phyloP scores from a whole-genome alignment of 2,797 vertebrate genomes.

The Mastacembelus armatus region DNA sequence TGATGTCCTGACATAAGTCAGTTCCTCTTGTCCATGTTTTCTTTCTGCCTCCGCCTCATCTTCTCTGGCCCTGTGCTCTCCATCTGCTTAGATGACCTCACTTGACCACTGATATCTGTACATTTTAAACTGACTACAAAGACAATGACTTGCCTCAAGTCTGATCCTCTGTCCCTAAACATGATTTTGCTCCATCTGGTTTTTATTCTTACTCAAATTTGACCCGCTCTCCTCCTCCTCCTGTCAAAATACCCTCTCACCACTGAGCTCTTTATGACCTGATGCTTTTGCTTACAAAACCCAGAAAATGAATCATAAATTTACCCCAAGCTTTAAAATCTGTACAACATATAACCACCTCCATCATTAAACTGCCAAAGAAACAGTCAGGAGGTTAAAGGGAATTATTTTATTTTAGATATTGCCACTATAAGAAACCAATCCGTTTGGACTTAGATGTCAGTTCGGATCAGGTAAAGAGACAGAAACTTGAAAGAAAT shows the following conservation, averaged over 20 bases:
- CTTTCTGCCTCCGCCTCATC: not conserved
- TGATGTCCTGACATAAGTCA: not conserved
- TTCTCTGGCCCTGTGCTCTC: too few relatives aligned
- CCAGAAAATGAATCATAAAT: too few relatives aligned
- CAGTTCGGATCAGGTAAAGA: slow-evolving; percentile 16
- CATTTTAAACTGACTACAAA: not conserved
- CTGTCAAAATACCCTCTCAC: not conserved
- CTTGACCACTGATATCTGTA: not conserved
- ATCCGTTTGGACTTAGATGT: slow-evolving; percentile 2
- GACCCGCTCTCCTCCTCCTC: not conserved
- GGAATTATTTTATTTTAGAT: too few relatives aligned
- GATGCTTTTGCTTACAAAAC: not conserved
- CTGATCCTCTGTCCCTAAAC: not conserved
- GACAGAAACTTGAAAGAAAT: not conserved
- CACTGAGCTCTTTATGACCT: not conserved
- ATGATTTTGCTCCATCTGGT: not conserved
- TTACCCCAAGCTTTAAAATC: too few relatives aligned
- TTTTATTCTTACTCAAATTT: not conserved
- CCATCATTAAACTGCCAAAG: too few relatives aligned
- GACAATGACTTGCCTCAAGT: not conserved
- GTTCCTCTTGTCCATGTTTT: not conserved
- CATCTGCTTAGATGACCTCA: too few relatives aligned
- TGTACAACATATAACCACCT: too few relatives aligned
- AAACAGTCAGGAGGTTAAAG: too few relatives aligned
- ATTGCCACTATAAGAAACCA: slow-evolving; percentile 5